Evolutionary conservation across 2,113 vertebrate species (phyloP).

Genomic region (Malurus cyaneus): DNA sequence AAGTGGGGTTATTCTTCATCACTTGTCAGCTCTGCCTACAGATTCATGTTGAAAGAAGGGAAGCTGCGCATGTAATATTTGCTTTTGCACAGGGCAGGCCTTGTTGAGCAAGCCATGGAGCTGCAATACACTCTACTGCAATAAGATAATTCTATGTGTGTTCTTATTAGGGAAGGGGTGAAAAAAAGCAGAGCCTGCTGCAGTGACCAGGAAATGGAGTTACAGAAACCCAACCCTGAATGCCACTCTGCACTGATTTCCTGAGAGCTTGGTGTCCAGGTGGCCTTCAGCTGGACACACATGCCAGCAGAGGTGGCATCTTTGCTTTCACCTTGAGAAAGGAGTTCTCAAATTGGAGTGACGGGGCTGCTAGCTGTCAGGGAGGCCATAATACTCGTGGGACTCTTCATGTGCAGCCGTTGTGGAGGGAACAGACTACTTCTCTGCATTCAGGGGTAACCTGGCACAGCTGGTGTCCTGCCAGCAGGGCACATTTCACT

Average conservation of each 20-base stretch:
- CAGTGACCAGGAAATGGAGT: background rate
- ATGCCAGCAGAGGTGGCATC: fast-evolving
- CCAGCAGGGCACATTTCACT: background rate
- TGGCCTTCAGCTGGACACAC: fast-evolving
- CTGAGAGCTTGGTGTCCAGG: background rate
- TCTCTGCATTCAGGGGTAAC: background rate
- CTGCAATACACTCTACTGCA: background rate
- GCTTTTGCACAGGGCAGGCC: conserved; percentile 5
- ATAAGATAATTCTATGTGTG: background rate
- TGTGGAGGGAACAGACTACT: background rate
- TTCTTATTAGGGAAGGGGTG: background rate
- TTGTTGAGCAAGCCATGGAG: background rate
- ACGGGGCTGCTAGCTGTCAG: background rate
- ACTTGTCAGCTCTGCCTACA: background rate
- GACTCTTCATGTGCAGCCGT: fast-evolving
- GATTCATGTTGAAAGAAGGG: background rate
- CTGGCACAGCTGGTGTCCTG: background rate
- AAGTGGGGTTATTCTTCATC: background rate
- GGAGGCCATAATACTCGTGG: fast-evolving
- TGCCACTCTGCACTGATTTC: background rate
- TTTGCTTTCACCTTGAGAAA: background rate
- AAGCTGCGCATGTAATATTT: background rate
- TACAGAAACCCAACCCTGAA: background rate
- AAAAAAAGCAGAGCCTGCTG: background rate
- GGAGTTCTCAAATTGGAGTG: background rate